Base-by-base conservation (phyloP, 2,113 vertebrate genomes). In the Oxyura jamaicensis region DNA sequence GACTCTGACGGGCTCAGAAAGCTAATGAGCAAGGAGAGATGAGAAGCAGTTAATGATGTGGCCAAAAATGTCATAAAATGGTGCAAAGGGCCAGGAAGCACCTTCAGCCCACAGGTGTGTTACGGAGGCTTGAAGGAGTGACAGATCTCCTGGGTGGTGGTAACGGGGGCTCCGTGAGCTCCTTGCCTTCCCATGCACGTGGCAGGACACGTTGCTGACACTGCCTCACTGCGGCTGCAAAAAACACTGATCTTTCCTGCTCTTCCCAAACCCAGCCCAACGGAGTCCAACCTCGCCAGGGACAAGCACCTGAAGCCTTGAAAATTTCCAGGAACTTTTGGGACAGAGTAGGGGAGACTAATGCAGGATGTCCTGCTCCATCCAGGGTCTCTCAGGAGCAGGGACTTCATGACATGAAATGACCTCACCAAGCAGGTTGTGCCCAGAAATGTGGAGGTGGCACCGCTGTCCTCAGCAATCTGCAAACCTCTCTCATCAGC, bases 181-280 rank as follows among this genome's bases (percentile, higher is more conserved):
- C 25, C 36, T 73, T 76, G 62, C 11, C 25, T 79, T 33, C 26
- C 16, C 17, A 16, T 0, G 0, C 5, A 28, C 9, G 16, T 1
- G 1, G 11, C 19, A 29, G 36, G 68, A 8, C 6, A 4, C 0
- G 0, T 21, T 67, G 8, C 17, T 84, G 42, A 89, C 81, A 44
- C 8, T 60, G 4, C 8, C 3, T 31, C 33, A 68, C 53, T 26
- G 35, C 25, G 67, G 25, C 25, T 52, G 52, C 18, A 80, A 76
- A 73, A 76, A 69, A 4, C 2, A 11, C 44, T 62, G 17, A 13
- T 85, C 4, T 52, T 44, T 8, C 7, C 53, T 94, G 35, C 18
- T 58, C 33, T 83, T 65, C 29, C 46, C n/a, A 68, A 89, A 56
- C 42, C 8, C 39, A n/a, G 1, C 8, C 39, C 10, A 33, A 69